Evolutionary conservation across 2,797 vertebrate species (phyloP), one percentile per base, ranked within the genome.

Genomic region (Rhinophrynus dorsalis): DNA sequence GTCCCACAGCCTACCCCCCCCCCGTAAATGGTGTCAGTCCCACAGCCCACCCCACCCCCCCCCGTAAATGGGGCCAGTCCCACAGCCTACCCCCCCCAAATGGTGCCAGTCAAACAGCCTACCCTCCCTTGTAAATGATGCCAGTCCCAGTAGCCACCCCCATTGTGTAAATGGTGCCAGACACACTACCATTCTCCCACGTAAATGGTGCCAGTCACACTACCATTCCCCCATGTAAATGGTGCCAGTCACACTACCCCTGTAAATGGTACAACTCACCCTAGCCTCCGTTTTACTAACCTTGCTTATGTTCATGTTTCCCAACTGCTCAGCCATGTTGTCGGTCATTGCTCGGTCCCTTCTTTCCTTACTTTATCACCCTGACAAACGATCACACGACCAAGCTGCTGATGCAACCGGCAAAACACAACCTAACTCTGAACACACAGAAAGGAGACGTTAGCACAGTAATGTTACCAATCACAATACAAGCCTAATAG

Each of bases 341-440:
- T 65, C 62, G 6, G 32, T 30, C 62, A 65, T 65, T 1, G 9
- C 20, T 4, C 29, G 4, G 29, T 30, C 29, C 29, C 5, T 17
- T 30, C 21, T 29, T 35, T 32, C 3, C 56, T 40, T 17, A 4
- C 6, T 20, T 44, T 2, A 21, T 10, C 21, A 2, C 2, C 3
- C 15, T 54, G 50, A 8, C n/a, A 6, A 6, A 5, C 20, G 17
- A 20, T 5, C 9, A 50, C 29, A 11, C 1, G 12, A 30, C 26
- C 12, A 6, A 29, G 23, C 62, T 37, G 62, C 48, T 65, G 62
- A 65, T 21, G 48, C 62, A 65, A 65, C 48, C 62, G 62, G 48
- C 48, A 42, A 38, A 17, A 5, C 2, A 15, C 32, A 3, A 35
- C 5, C 2, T 18, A 23, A 51, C n/a, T 20, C 15, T 48, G 48